Evolutionary conservation across 1,140 invertebrate species (phyloP).

Genomic region (Epicauta chinensis): DNA sequence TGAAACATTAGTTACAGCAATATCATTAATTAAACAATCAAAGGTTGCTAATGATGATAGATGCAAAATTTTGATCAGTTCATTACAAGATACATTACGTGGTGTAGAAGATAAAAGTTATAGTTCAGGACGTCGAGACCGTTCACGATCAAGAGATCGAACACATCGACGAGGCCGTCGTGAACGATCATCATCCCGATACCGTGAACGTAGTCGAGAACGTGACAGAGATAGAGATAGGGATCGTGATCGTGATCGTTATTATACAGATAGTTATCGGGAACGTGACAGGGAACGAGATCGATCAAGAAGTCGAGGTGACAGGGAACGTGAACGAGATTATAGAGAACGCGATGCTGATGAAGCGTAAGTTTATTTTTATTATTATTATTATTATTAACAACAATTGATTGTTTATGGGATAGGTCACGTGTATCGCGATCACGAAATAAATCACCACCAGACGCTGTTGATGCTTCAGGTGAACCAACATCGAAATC

Average conservation of each 20-base stretch:
- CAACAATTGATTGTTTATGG: not conserved
- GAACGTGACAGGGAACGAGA: conserved; percentile 45
- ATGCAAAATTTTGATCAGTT: conserved; percentile 96
- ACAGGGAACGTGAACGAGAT: conserved; percentile 54
- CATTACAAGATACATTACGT: conserved; percentile 92
- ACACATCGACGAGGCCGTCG: conserved; percentile 64
- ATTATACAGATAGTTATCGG: conserved; percentile 41
- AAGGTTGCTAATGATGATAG: conserved; percentile 96
- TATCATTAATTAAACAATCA: conserved; percentile 97
- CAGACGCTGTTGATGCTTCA: conserved; percentile 49
- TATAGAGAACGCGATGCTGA: conserved; percentile 47
- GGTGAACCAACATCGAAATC: conserved; percentile 50
- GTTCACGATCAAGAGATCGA: conserved; percentile 70
- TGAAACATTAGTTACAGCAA: conserved; percentile 96
- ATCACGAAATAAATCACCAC: conserved; percentile 50
- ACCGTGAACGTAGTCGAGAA: conserved; percentile 71
- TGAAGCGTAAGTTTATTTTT: conserved; percentile 1
- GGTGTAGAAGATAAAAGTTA: conserved; percentile 97
- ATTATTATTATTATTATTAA: not conserved
- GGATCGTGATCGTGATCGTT: conserved; percentile 42
- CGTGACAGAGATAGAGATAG: conserved; percentile 44
- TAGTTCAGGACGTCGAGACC: conserved; percentile 55
- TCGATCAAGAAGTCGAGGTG: conserved; percentile 43
- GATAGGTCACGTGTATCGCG: conserved; percentile 44
- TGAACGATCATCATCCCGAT: conserved; percentile 62